These are phyloP conservation scores for Stramonita haemastoma DNA, from an alignment of 2,888 invertebrate genomes.

Conservation along the genomic window DNA sequence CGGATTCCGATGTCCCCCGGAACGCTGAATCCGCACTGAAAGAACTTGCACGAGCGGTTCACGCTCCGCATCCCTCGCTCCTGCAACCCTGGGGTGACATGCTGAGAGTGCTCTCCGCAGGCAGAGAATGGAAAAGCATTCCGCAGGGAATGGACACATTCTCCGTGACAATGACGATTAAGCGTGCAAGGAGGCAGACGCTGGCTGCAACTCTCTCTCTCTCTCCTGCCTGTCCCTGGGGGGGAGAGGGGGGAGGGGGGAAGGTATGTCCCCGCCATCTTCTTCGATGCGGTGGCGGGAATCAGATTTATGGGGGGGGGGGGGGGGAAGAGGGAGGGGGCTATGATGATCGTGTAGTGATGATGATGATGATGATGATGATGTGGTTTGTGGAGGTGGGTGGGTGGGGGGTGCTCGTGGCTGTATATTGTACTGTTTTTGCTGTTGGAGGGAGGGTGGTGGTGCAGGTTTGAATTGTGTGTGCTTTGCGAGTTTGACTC, in stretches of 20 bases:
- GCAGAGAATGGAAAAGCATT: conserved; percentile 34
- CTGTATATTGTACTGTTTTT: not conserved
- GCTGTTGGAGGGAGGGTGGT: not conserved
- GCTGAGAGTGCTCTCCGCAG: not conserved
- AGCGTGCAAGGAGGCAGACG: conserved; percentile 25
- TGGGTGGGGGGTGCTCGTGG: not conserved
- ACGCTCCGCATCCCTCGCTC: conserved; percentile 22
- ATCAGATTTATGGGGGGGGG: not conserved
- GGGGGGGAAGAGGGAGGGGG: too few relatives aligned
- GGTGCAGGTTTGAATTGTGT: not conserved
- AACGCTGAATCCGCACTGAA: not conserved
- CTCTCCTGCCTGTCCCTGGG: not conserved
- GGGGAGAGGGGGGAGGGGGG: not conserved
- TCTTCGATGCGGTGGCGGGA: not conserved
- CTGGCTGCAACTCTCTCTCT: not conserved
- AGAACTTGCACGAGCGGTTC: conserved; percentile 1
- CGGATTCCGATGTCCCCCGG: not conserved
- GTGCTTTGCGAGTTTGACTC: not conserved
- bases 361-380: not conserved
- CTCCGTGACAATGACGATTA: conserved; percentile 36
- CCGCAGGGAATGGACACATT: conserved; percentile 34
- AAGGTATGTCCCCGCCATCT: not conserved
- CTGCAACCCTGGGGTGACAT: conserved; percentile 1
- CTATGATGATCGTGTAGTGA: not conserved
- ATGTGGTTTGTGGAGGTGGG: not conserved